Evolutionary conservation across 1,140 invertebrate genomes (phyloP), one percentile per base, ranked within the genome.

Genomic region (Drosophila subobscura): DNA sequence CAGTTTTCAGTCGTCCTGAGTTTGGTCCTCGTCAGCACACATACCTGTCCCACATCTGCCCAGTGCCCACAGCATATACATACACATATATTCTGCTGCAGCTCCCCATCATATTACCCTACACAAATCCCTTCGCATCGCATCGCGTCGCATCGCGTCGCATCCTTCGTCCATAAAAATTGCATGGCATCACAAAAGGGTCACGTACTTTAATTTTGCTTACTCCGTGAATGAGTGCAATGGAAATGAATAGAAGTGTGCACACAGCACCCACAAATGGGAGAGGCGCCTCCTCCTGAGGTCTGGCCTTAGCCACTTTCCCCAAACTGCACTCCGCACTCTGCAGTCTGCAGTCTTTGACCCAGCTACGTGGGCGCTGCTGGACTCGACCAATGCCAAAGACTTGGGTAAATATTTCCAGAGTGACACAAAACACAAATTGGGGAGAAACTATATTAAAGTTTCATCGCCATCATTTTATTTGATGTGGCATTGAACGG

Each of bases 201-300:
- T 72, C 77, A 86, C 80, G 81, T 85, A 85, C 46, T 86, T 85
- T 86, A 80, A 85, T 85, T 85, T 85, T 60, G 77, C 81, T 86
- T 77, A 77, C 81, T 85, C 72, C 80, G 80, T 85, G 80, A 85
- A 80, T 77, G 81, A 86, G 80, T 66, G 74, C 80, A 85, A 80
- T 83, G 65, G 80, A 85, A 86, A 74, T 80, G 81, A 86, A 85
- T 85, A 74, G 68, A 86, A 85, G 80, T 77, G 77, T 61, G 66
- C 54, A 64, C 50, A 29, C 10, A 42, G 45, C 8, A 20, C n/a
- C 46, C 40, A 29, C 46, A 61, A 70, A 68, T 42, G 71, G 50
- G 45, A 42, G 40, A 40, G 44, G 33, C 47, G 52, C 33, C 40
- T 16, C 45, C 6, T 12, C 44, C 12, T 16, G 8, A 37, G 33